Conservation (phyloP, 2,888 invertebrate genomes). For the Oxystoma pomonae region DNA sequence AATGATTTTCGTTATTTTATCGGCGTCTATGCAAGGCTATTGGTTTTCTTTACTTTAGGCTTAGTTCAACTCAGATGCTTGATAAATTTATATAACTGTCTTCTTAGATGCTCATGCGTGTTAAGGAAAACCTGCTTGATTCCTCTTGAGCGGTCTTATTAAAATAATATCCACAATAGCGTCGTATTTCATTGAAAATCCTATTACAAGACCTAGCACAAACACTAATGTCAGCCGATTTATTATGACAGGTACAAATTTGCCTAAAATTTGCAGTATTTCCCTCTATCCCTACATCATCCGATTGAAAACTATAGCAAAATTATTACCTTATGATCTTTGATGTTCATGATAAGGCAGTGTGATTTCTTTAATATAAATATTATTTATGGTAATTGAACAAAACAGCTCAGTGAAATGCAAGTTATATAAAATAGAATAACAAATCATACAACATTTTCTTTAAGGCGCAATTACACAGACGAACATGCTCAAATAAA, state of each 20-base stretch:
- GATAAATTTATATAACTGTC: not conserved
- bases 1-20: not conserved
- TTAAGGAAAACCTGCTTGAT: constrained; percentile 5
- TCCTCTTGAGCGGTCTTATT: constrained; percentile 38
- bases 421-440: no score
- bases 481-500: no score
- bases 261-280: constrained; percentile 22
- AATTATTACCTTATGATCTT: not conserved
- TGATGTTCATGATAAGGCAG: not conserved
- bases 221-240: constrained; percentile 18
- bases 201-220: no score
- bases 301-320: not conserved
- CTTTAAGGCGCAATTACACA: no score
- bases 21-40: not conserved
- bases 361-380: not conserved
- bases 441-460: no score
- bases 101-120: not conserved
- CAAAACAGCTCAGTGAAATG: no score
- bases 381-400: no score
- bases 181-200: constrained; percentile 37
- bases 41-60: not conserved
- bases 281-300: constrained; percentile 8
- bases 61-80: not conserved
- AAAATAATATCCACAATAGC: constrained; percentile 35
- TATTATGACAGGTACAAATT: constrained; percentile 24